A percentile compares a stretch with the other conserved stretches of the same genome.
Conservation (phyloP, 64 coral and sea anemone species). For the Trachythela sp. region DNA sequence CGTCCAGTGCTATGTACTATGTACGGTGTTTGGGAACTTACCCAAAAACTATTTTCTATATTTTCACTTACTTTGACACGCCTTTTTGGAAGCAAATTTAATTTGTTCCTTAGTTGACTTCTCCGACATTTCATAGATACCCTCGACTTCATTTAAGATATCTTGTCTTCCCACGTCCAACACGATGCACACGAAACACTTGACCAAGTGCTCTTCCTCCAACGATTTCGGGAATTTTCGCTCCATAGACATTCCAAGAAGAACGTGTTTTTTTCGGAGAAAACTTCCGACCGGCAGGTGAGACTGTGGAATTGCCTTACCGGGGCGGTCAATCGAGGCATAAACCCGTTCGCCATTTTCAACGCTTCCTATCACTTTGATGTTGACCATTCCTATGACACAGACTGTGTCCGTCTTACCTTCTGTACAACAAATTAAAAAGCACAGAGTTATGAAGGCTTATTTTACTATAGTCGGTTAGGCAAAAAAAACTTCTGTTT, state of each 20-base stretch:
- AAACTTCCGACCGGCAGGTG: conserved; percentile 15
- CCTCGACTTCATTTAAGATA: conserved; percentile 17
- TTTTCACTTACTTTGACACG: background rate
- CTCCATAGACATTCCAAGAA: conserved; percentile 57
- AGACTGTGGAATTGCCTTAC: conserved; percentile 50
- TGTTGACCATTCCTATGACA: conserved; percentile 61
- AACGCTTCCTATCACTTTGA: conserved; percentile 54
- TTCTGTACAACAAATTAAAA: background rate
- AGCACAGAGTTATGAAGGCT: background rate
- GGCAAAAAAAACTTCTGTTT: no score
- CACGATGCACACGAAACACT: conserved; percentile 57
- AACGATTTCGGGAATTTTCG: background rate
- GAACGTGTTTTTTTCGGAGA: conserved; percentile 32
- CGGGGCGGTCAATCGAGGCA: conserved; percentile 52
- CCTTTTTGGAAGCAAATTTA: background rate
- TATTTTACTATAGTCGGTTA: background rate
- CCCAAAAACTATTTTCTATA: no score
- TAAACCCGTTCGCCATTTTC: conserved; percentile 62
- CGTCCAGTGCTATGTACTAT: no score
- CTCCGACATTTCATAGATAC: conserved; percentile 41
- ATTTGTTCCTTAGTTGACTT: conserved; percentile 46
- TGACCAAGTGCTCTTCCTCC: conserved; percentile 23
- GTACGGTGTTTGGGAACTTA: no score
- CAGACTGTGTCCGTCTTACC: conserved; percentile 46
- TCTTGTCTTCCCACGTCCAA: conserved; percentile 48